These are phyloP conservation scores for Scomberomorus guttatus DNA, from an alignment of 2,797 vertebrate species.

Conservation along the genomic window DNA sequence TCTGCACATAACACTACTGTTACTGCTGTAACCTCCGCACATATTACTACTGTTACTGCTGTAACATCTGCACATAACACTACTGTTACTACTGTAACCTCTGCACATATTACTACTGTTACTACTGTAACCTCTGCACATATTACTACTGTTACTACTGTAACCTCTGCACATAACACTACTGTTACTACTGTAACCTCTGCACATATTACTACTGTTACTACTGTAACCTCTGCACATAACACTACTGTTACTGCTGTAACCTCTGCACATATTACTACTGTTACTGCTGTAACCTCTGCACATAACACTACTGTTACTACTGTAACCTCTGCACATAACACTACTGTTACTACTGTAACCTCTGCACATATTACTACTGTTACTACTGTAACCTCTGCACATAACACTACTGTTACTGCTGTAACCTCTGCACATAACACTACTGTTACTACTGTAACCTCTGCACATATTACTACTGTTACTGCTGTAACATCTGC, in stretches of 20 bases:
- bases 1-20: background rate
- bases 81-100: background rate
- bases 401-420: background rate
- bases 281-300: background rate
- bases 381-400: background rate
- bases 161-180: too few species aligned
- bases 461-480: background rate
- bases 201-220: too few species aligned
- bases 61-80: background rate
- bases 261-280: background rate
- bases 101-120: too few species aligned
- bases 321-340: background rate
- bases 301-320: background rate
- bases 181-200: too few species aligned
- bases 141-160: too few species aligned
- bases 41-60: too few species aligned
- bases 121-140: too few species aligned
- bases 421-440: background rate
- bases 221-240: too few species aligned
- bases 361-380: too few species aligned
- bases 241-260: too few species aligned
- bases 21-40: background rate
- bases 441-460: background rate
- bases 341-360: background rate
- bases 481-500: too few species aligned